Base-by-base conservation (phyloP, 2,113 vertebrate species). In the Pteronura brasiliensis region DNA sequence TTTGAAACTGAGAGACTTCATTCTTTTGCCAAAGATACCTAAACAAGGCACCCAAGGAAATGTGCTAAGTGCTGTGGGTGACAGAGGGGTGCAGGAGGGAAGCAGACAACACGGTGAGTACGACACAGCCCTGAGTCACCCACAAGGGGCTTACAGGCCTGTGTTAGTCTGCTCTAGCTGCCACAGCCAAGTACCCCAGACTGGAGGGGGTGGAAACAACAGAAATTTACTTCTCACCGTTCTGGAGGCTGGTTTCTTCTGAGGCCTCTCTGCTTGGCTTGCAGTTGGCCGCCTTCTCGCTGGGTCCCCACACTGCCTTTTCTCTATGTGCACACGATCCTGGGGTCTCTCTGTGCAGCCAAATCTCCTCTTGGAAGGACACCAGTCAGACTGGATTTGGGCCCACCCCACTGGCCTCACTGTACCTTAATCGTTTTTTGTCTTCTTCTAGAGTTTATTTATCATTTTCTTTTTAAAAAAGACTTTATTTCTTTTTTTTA, bases 1-100 rank as follows among this genome's bases (percentile, higher is more conserved):
- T 93, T 83, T 67, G 72, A 86, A 88, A 97, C 52, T 72, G 36
- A 92, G 49, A 95, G 44, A 93, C 52, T 95, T 69, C 61, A 84
- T 87, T 90, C 72, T 77, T 92, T 92, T 39, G 85, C 59, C 1
- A 92, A 89, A 86, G 67, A 96, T 14, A n/a, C 42, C 85, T 25
- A 94, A 76, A 69, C 55, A 44, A 49, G 27, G 15, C 39, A 84
- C 10, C 61, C 23, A 67, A 52, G 57, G 52, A 84, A n/a, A 67
- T 55, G 11, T 61, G 42, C 29, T 55, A 63, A 67, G 20, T 65
- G 31, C 34, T 47, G 8, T 52, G n/a, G 27, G 18, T 57, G 42
- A 7, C 15, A 52, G 3, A 15, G 31, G 21, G 21, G 57, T 59
- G 57, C 21, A 11, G 65, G 42, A 7, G 3, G 27, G 31, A 34